A percentile compares a stretch with the other conserved stretches of the same genome.
phyloP scores from a whole-genome alignment of 2,797 vertebrate species.

The Choloepus didactylus region DNA sequence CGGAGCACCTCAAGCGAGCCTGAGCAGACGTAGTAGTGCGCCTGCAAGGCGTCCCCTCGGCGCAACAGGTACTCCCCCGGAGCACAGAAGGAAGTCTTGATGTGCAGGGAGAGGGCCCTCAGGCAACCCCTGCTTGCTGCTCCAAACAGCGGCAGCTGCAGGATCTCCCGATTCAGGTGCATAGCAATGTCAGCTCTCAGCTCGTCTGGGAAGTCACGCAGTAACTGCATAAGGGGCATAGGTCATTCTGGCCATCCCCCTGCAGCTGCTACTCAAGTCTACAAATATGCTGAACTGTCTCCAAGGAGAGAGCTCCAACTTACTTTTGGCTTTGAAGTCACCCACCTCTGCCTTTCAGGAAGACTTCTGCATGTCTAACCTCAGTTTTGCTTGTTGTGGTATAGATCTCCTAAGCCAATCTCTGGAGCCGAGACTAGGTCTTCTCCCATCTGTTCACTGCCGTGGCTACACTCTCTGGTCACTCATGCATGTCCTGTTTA shows the following conservation, averaged over 20 bases:
- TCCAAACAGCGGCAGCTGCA: constrained; percentile 96
- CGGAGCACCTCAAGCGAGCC: constrained; percentile 97
- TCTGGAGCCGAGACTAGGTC: not conserved
- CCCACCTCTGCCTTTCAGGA: not conserved
- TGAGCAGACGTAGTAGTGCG: constrained; percentile 96
- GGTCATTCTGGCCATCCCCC: constrained; percentile 63
- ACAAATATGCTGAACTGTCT: not conserved
- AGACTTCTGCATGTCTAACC: not conserved
- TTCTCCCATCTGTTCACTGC: not conserved
- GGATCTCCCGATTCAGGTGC: constrained; percentile 98
- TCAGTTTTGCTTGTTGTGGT: not conserved
- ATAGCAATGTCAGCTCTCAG: constrained; percentile 96
- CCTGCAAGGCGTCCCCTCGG: constrained; percentile 95
- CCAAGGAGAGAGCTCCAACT: not conserved
- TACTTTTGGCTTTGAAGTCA: not conserved
- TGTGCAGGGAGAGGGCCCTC: constrained; percentile 96
- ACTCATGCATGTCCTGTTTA: not conserved
- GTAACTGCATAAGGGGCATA: constrained; percentile 89
- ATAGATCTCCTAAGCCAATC: not conserved
- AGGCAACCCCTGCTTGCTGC: constrained; percentile 96
- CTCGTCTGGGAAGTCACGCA: constrained; percentile 97
- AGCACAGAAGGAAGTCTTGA: constrained; percentile 97
- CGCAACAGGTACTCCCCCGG: constrained; percentile 97
- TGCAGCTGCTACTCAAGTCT: not conserved
- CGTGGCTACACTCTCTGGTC: not conserved